These are phyloP conservation scores for Popillia japonica DNA, from an alignment of 1,140 invertebrate species.

Conservation along the genomic window DNA sequence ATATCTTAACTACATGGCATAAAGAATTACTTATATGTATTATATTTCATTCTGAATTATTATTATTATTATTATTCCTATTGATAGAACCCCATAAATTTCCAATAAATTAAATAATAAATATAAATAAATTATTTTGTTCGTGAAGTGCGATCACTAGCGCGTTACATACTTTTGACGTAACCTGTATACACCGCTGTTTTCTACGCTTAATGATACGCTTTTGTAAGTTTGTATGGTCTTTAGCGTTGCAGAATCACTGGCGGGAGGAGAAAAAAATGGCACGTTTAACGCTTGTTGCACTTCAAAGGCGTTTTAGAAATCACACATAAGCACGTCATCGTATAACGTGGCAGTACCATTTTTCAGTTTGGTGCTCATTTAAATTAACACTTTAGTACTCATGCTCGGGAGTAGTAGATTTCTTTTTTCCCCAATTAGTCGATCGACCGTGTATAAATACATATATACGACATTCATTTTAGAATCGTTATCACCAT, in stretches of 20 bases:
- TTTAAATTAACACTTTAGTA: not conserved
- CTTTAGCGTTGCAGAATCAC: not conserved
- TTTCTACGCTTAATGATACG: not conserved
- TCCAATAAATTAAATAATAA: too few species aligned
- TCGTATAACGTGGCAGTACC: not conserved
- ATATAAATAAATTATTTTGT: too few species aligned
- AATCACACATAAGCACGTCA: constrained; percentile 1
- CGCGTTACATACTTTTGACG: too few species aligned
- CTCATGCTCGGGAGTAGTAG: not conserved
- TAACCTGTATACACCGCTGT: too few species aligned
- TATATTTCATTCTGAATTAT: too few species aligned
- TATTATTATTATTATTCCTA: too few species aligned
- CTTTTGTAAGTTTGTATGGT: not conserved
- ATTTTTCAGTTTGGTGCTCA: constrained; percentile 4
- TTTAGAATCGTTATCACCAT: too few species aligned
- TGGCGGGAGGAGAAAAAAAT: not conserved
- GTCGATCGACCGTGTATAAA: not conserved
- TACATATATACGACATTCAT: too few species aligned
- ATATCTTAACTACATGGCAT: too few species aligned
- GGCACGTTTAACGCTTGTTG: constrained; percentile 4
- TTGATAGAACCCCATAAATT: too few species aligned
- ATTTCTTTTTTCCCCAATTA: not conserved
- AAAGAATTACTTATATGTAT: too few species aligned
- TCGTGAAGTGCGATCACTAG: too few species aligned
- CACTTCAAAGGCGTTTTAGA: constrained; percentile 7